Evolutionary conservation across 2,797 vertebrate genomes (phyloP).

Genomic region (Chaenodraco wilsoni): DNA sequence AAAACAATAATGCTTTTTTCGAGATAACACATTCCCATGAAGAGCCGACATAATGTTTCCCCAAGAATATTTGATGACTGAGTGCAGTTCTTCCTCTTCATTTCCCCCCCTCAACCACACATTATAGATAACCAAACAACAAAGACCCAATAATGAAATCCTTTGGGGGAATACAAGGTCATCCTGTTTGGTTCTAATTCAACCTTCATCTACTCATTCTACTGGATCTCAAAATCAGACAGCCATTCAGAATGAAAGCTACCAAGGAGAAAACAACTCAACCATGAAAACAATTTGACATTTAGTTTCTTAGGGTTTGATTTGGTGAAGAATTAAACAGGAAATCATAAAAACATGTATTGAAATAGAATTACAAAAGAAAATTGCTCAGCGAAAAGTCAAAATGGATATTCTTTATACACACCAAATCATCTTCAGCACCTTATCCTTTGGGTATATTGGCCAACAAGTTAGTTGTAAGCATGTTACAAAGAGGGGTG

Average conservation of each 20-base stretch:
- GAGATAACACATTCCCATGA: constrained; percentile 17
- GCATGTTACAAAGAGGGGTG: too few species aligned
- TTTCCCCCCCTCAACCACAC: not conserved
- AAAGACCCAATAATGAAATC: constrained; percentile 29
- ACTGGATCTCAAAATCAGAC: constrained; percentile 12
- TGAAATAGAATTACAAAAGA: not conserved
- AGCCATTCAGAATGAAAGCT: constrained; percentile 4
- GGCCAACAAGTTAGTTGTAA: not conserved
- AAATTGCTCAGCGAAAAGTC: not conserved
- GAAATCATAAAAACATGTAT: not conserved
- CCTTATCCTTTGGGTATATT: not conserved
- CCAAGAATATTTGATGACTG: constrained; percentile 4
- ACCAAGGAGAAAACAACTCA: constrained; percentile 11
- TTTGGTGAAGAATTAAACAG: constrained; percentile 6
- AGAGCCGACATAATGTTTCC: constrained; percentile 15
- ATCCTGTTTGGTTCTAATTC: constrained; percentile 16
- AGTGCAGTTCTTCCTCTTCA: not conserved
- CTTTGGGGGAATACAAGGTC: constrained; percentile 30
- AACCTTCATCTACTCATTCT: constrained; percentile 41
- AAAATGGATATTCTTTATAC: not conserved
- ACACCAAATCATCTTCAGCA: not conserved
- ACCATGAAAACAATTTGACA: constrained; percentile 8
- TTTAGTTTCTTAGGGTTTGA: not conserved
- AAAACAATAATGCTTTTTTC: constrained; percentile 16
- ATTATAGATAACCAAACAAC: constrained; percentile 28